A percentile compares a stretch with the other conserved stretches of the same genome.
Evolutionary conservation across 2,888 invertebrate genomes (phyloP).

Genomic region (Apamea epomidion): DNA sequence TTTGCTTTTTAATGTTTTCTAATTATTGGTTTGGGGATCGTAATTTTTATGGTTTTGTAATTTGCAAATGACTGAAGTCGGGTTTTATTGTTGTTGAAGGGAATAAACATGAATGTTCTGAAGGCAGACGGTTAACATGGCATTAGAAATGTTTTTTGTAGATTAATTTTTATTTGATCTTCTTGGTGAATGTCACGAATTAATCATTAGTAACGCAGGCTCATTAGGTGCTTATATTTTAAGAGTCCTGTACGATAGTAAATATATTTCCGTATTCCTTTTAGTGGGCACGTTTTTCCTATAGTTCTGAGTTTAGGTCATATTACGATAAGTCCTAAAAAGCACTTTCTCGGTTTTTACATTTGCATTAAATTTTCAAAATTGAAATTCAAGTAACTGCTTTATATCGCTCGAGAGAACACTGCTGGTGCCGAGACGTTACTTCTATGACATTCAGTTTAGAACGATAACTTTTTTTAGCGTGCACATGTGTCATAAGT

Average conservation of each 20-base stretch:
- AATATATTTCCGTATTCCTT: not conserved
- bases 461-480: slow-evolving; percentile 29
- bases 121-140: not conserved
- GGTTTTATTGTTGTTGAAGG: slow-evolving; percentile 44
- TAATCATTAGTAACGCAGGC: not conserved
- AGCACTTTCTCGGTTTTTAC: not conserved
- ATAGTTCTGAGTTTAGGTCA: not conserved
- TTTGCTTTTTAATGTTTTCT: slow-evolving; percentile 45
- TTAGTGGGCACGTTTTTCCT: not conserved
- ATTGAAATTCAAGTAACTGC: not conserved
- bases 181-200: not conserved
- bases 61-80: slow-evolving; percentile 52
- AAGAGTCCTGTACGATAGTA: not conserved
- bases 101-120: slow-evolving; percentile 21
- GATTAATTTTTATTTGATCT: slow-evolving; percentile 10
- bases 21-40: slow-evolving; percentile 50
- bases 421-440: not conserved
- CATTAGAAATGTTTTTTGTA: slow-evolving; percentile 5
- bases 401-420: not conserved
- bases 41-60: slow-evolving; percentile 59
- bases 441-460: slow-evolving; percentile 45
- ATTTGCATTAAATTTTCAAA: not conserved
- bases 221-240: not conserved
- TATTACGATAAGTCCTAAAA: not conserved
- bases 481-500: slow-evolving; percentile 50